phyloP scores from a whole-genome alignment of 2,888 invertebrate species.

The Ectobius pallidus region DNA sequence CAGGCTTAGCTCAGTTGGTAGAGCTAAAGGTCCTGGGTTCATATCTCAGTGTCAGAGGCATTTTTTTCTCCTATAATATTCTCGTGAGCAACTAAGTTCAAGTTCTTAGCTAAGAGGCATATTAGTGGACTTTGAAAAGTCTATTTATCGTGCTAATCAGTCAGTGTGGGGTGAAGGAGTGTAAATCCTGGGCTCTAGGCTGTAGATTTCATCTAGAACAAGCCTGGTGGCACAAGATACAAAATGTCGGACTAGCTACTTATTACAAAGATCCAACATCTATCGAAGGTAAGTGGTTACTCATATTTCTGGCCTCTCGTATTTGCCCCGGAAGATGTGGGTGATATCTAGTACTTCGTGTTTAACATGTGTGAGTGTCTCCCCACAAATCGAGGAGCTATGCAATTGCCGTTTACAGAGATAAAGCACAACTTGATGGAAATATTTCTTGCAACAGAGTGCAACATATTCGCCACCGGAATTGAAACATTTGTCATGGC shows the following conservation, averaged over 20 bases:
- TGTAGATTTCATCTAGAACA: not conserved
- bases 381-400: not conserved
- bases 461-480: no score
- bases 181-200: not conserved
- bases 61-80: no score
- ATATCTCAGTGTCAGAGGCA: no score
- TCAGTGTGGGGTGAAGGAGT: not conserved
- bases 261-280: no score
- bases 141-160: not conserved
- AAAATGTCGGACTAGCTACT: not conserved
- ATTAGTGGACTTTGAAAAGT: not conserved
- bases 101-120: not conserved
- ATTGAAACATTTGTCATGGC: no score
- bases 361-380: not conserved
- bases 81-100: not conserved
- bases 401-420: not conserved
- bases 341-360: not conserved
- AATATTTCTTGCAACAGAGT: no score
- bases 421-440: no score
- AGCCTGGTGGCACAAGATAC: not conserved
- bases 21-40: no score
- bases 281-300: constrained; percentile 9
- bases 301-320: not conserved
- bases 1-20: no score
- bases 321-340: constrained; percentile 2